Percentiles rank a stretch among this genome's conserved stretches.
These are phyloP conservation scores for Uropsilus gracilis DNA, from an alignment of 2,113 vertebrate species.

Conservation along the genomic window DNA sequence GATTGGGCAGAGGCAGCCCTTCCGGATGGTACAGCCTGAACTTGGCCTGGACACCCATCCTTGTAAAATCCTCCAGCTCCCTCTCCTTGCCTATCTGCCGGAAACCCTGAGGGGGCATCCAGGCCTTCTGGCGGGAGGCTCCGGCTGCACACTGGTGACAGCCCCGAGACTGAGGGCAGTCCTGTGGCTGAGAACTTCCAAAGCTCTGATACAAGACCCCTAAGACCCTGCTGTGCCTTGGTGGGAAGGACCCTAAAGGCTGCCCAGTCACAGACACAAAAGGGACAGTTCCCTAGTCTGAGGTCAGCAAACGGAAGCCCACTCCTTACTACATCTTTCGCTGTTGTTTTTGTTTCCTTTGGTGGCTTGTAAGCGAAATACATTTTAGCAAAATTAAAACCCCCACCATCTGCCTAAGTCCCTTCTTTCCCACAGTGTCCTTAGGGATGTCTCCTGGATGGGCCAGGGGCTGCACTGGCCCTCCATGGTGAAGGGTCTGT, in stretches of 20 bases:
- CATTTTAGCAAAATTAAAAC: neutral
- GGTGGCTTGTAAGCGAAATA: neutral
- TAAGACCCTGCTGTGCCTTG: constrained; percentile 55
- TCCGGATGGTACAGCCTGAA: neutral
- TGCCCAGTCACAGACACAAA: neutral
- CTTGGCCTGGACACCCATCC: neutral
- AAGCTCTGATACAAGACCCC: constrained; percentile 51
- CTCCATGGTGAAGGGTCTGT: neutral
- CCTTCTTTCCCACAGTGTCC: neutral
- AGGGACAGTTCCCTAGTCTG: neutral
- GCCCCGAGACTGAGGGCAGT: constrained; percentile 43
- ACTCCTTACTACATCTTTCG: neutral
- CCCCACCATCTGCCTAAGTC: neutral
- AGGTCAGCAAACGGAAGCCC: constrained; percentile 24
- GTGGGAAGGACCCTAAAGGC: constrained; percentile 5
- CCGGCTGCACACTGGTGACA: neutral
- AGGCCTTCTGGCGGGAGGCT: neutral
- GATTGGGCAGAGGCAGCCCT: neutral
- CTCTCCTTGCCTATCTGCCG: neutral
- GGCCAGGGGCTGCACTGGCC: neutral
- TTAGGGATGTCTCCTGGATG: neutral
- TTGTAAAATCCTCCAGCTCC: neutral
- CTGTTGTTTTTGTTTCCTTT: constrained; percentile 34
- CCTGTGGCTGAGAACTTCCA: constrained; percentile 59
- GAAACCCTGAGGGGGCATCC: neutral